Evolutionary conservation across 1,140 invertebrate genomes (phyloP).

Genomic region (Nephila pilipes): DNA sequence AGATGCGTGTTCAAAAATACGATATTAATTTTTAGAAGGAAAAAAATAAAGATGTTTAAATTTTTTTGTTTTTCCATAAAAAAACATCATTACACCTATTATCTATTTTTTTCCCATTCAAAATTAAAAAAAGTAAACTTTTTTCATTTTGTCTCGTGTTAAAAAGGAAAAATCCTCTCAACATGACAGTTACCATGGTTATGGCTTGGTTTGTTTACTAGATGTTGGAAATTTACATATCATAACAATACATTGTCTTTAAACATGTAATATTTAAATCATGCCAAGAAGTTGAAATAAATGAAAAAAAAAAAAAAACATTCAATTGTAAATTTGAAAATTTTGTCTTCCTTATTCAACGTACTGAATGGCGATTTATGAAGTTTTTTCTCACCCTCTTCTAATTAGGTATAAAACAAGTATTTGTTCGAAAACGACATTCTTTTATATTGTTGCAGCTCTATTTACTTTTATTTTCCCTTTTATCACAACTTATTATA

Average conservation of each 20-base stretch:
- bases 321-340: too few species aligned
- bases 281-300: too few species aligned
- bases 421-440: conserved; percentile 81
- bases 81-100: not conserved
- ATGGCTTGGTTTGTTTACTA: not conserved
- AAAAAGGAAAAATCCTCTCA: not conserved
- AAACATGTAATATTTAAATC: too few species aligned
- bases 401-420: conserved; percentile 79
- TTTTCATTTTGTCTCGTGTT: not conserved
- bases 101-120: not conserved
- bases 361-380: conserved; percentile 57
- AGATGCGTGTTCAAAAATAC: too few species aligned
- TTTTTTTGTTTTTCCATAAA: too few species aligned
- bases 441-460: conserved; percentile 80
- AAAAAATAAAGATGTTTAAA: too few species aligned
- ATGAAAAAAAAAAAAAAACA: too few species aligned
- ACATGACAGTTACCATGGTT: not conserved
- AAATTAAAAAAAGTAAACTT: not conserved
- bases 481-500: conserved; percentile 81
- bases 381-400: conserved; percentile 67
- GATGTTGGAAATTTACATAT: too few species aligned
- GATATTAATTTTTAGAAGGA: too few species aligned
- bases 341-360: too few species aligned
- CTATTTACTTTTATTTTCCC: conserved; percentile 81
- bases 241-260: too few species aligned